Evolutionary conservation across 2,888 invertebrate species (phyloP), one percentile per base, ranked within the genome.

Genomic region (Athripsodes cinereus): DNA sequence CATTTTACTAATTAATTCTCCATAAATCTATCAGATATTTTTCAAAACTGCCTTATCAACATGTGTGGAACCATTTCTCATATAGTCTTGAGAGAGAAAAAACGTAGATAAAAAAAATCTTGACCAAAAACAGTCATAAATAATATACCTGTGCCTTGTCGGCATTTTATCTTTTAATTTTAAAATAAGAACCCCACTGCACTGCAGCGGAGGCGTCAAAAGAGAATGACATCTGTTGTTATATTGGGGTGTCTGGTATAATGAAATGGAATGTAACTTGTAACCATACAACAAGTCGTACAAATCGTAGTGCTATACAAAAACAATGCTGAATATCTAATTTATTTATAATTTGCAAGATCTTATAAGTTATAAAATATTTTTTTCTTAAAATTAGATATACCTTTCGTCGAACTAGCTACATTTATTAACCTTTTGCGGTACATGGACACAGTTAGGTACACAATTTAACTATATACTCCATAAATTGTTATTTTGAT

Each of bases 221-320:
- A 59, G 57, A 62, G 60, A 61, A 61, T 63, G 63, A 63, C 63
- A 63, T 63, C 63, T 63, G 63, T 63, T 63, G 61, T 63, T 61
- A 57, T 60, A 59, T 53, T 55, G 56, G 58, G 60, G 60, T 60
- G 60, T 54, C 52, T 51, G 60, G 20, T 55, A 60, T 60, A 62
- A 62, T 62, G 62, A 58, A 63, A 51, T 50, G 61, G 61, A 63
- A 61, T 63, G 63, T 59, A 59, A 58, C 55, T 58, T 50, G 55
- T 26, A 35, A 22, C 51, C 53, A 54, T 53, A 58, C 55, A 61
- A 16, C 26, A 3, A 6, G 26, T 3, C 26, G 10, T 6, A 3
- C 10, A 26, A 26, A 26, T 26, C 10, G 26, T 26, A 26, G n/a
- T n/a, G n/a, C n/a, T n/a, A n/a, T n/a, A n/a, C n/a, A n/a, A n/a